These are phyloP conservation scores for Leptopilina clavipes DNA, from an alignment of 1,140 invertebrate genomes.

Conservation along the genomic window DNA sequence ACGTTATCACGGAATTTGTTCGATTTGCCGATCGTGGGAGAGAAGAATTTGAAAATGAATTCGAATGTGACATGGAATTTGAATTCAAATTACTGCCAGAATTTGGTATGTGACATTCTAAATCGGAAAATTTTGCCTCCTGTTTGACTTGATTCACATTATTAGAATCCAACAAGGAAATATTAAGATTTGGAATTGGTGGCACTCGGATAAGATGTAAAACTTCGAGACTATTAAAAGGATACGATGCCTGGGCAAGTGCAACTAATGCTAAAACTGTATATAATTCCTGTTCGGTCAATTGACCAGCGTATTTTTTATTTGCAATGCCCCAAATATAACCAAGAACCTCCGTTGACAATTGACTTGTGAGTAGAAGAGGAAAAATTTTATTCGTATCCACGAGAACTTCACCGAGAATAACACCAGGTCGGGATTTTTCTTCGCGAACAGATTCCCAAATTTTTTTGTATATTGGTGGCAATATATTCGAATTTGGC, in stretches of 20 bases:
- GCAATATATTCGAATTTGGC: constrained; percentile 71
- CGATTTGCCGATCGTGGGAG: background rate
- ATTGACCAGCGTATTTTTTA: constrained; percentile 77
- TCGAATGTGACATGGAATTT: background rate
- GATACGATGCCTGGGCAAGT: constrained; percentile 78
- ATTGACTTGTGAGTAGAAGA: constrained; percentile 78
- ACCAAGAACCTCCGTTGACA: constrained; percentile 78
- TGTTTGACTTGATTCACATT: constrained; percentile 47
- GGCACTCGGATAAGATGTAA: constrained; percentile 75
- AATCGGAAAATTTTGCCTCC: background rate
- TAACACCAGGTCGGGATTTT: constrained; percentile 51
- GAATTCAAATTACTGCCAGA: background rate
- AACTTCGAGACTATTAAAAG: constrained; percentile 74
- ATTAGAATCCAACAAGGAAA: constrained; percentile 51
- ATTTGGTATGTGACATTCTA: background rate
- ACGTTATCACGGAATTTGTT: background rate
- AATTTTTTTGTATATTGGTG: constrained; percentile 73
- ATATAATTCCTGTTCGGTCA: constrained; percentile 79
- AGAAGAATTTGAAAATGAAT: background rate
- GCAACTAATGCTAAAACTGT: constrained; percentile 79
- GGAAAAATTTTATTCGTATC: constrained; percentile 79
- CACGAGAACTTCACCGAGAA: constrained; percentile 69
- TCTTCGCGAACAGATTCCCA: constrained; percentile 73
- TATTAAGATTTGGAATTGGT: constrained; percentile 75
- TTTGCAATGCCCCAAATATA: constrained; percentile 81